Percentiles rank a stretch among this genome's conserved stretches.
These are phyloP conservation scores for Oreochromis tanganicae DNA, from an alignment of 2,113 vertebrate genomes.

Conservation along the genomic window DNA sequence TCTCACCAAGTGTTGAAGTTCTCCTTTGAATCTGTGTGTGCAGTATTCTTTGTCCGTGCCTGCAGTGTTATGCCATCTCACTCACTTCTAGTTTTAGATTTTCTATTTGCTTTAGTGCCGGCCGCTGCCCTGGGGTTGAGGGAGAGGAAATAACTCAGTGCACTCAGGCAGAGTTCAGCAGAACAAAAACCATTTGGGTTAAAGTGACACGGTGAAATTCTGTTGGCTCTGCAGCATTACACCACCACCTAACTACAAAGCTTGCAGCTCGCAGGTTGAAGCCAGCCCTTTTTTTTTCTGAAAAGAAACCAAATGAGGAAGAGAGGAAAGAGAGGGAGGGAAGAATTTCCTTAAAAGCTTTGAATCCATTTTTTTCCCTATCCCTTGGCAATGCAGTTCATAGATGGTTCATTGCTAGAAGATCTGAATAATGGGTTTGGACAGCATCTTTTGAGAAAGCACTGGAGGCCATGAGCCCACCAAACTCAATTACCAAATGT, in stretches of 20 bases:
- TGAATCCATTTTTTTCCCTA: not conserved
- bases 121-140: conserved; percentile 16
- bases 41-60: not conserved
- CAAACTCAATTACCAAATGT: conserved; percentile 53
- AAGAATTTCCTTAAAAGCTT: conserved; percentile 31
- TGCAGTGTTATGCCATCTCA: not conserved
- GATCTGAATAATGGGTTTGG: conserved; percentile 48
- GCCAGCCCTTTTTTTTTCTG: not conserved
- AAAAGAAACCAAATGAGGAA: not conserved
- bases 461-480: conserved; percentile 28
- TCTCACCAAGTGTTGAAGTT: not conserved
- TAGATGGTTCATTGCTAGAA: conserved; percentile 42
- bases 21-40: not conserved
- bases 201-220: conserved; percentile 24
- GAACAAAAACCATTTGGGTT: conserved; percentile 41
- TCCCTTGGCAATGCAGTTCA: conserved; percentile 14
- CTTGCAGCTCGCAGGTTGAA: not conserved
- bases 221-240: conserved; percentile 8
- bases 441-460: conserved; percentile 34
- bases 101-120: conserved; percentile 32
- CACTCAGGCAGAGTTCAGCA: conserved; percentile 25
- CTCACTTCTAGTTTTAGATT: conserved; percentile 21
- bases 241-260: not conserved
- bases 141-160: conserved; percentile 27
- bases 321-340: not conserved